Evolutionary conservation across 2,888 invertebrate genomes (phyloP), one percentile per base, ranked within the genome.

Genomic region (Ophion costatus): DNA sequence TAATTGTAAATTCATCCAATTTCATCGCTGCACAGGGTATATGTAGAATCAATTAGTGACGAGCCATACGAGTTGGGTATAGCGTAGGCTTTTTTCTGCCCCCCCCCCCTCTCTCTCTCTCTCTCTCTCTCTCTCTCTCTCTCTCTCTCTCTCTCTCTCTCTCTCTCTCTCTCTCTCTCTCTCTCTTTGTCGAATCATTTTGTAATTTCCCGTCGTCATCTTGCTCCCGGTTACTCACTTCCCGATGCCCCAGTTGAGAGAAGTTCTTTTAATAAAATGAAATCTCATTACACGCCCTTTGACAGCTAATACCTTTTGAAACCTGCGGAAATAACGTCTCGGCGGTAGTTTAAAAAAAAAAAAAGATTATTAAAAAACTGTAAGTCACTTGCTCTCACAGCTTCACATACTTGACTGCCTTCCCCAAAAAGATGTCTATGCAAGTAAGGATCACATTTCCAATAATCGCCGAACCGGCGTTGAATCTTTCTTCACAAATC

Each of bases 241-340:
- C 51, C 51, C 57, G 71, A 63, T 73, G 59, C 33, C 42, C 67
- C 6, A 45, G 51, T 67, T 51, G 33, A 20, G 45, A 24, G 38
- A 70, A n/a, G 4, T 70, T 79, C 42, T 57, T 42, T 42, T 14
- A 22, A 71, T 24, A 17, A 20, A 63, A 66, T 71, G 20, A 66
- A 71, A 76, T 67, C 56, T 38, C 45, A 57, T 82, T 76, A 56
- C 38, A 66, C 63, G 11, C 11, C 59, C 71, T 59, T 29, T 33
- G 22, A 29, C 64, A 42, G 64, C 63, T 24, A 45, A 61, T 71
- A 56, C 11, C 7, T 76, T 45, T 71, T 45, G 29, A 22, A 29
- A 38, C 56, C 76, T 4, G 38, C 66, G 24, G 4, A 10, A 64
- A n/a, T 51, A 17, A 42, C 9, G 24, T 63, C 29, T 33, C 63